These are phyloP conservation scores for Pandemis corylana DNA, from an alignment of 2,888 invertebrate species.

Conservation along the genomic window DNA sequence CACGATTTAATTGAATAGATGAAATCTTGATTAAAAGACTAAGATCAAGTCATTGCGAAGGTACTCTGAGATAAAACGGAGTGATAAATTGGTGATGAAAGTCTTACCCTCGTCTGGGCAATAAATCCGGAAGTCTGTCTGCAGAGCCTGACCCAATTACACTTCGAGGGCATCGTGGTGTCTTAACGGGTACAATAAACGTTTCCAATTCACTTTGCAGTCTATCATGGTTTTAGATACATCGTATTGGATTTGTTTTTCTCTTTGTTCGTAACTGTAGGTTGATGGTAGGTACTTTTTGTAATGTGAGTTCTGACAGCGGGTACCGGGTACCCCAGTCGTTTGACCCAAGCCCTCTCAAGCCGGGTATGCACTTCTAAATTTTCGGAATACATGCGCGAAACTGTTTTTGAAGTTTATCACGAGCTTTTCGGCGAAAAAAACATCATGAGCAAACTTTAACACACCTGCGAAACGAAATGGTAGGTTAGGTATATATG, in stretches of 20 bases:
- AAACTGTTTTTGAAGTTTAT: too few species aligned
- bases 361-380: too few species aligned
- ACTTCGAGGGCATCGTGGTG: conserved; percentile 43
- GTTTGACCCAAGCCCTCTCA: too few species aligned
- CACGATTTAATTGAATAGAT: not conserved
- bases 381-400: too few species aligned
- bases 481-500: too few species aligned
- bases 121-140: conserved; percentile 49
- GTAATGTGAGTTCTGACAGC: too few species aligned
- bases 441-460: too few species aligned
- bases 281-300: too few species aligned
- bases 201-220: not conserved
- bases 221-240: not conserved
- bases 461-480: too few species aligned
- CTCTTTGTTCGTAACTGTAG: not conserved
- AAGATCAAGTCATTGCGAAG: conserved; percentile 8
- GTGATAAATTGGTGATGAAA: conserved; percentile 50
- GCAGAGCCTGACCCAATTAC: conserved; percentile 61
- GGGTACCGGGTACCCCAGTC: too few species aligned
- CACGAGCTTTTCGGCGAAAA: too few species aligned
- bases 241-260: not conserved
- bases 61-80: conserved; percentile 38
- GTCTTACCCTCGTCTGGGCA: conserved; percentile 46
- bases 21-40: not conserved
- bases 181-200: conserved; percentile 16